phyloP scores from a whole-genome alignment of 2,888 invertebrate species.

The Heliothis peltigera region DNA sequence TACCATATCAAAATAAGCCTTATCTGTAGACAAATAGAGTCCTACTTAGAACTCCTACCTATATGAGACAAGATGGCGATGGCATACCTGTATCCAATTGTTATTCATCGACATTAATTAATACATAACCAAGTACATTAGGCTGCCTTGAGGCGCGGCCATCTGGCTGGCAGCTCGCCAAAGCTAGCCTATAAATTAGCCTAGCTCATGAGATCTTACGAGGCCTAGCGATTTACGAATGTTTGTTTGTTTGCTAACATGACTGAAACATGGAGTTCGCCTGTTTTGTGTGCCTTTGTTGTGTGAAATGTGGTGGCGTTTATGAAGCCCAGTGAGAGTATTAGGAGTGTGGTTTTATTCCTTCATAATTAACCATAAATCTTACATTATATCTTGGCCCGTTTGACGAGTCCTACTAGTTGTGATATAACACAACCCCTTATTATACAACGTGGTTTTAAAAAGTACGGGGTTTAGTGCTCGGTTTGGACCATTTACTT shows the following conservation, averaged over 20 bases:
- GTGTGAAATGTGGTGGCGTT: neutral
- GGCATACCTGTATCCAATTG: conserved; percentile 29
- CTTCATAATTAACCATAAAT: neutral
- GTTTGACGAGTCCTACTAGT: too few species aligned
- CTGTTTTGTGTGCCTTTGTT: conserved; percentile 5
- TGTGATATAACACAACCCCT: too few species aligned
- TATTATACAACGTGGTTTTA: too few species aligned
- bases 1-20: too few species aligned
- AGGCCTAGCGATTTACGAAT: conserved; percentile 13
- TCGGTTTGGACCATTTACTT: too few species aligned
- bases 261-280: neutral
- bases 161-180: conserved; percentile 49
- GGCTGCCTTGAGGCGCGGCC: conserved; percentile 34
- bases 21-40: too few species aligned
- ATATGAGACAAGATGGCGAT: conserved; percentile 22
- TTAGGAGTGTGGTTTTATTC: neutral
- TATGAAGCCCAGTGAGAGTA: neutral
- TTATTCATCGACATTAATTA: conserved; percentile 43
- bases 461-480: too few species aligned
- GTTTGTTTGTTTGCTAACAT: conserved; percentile 13
- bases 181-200: conserved; percentile 20
- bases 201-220: conserved; percentile 21
- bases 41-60: neutral
- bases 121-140: conserved; percentile 42
- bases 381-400: too few species aligned